phyloP scores from a whole-genome alignment of 2,113 vertebrate genomes.

The Cercopithecus mona region DNA sequence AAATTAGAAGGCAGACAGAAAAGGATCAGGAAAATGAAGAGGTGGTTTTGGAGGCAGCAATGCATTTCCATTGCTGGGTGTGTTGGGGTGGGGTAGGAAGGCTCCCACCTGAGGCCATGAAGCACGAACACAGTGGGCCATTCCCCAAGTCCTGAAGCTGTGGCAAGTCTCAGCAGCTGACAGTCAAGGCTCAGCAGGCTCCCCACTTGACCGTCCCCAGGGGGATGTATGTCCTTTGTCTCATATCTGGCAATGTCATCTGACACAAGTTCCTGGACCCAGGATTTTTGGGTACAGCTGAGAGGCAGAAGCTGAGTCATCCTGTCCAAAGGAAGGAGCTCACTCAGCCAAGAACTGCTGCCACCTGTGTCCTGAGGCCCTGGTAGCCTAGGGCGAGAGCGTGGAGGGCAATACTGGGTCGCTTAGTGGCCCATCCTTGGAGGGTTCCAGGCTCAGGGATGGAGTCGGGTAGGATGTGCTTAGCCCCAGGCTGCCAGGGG shows the following conservation, averaged over 20 bases:
- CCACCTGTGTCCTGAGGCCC: background rate
- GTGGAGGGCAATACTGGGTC: background rate
- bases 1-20: background rate
- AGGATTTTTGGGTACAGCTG: background rate
- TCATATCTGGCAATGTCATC: background rate
- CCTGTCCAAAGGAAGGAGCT: background rate
- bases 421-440: background rate
- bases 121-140: background rate
- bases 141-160: background rate
- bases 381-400: background rate
- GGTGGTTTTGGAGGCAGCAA: background rate
- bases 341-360: background rate
- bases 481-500: background rate
- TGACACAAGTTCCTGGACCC: background rate
- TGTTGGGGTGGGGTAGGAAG: background rate
- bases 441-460: background rate
- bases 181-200: background rate
- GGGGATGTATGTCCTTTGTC: background rate
- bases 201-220: background rate
- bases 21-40: background rate
- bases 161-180: background rate
- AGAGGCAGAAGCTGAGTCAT: background rate
- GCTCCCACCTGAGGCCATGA: background rate
- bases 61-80: background rate
- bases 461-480: background rate